These are phyloP conservation scores for Paramisgurnus dabryanus DNA, from an alignment of 2,113 vertebrate genomes.

Conservation along the genomic window DNA sequence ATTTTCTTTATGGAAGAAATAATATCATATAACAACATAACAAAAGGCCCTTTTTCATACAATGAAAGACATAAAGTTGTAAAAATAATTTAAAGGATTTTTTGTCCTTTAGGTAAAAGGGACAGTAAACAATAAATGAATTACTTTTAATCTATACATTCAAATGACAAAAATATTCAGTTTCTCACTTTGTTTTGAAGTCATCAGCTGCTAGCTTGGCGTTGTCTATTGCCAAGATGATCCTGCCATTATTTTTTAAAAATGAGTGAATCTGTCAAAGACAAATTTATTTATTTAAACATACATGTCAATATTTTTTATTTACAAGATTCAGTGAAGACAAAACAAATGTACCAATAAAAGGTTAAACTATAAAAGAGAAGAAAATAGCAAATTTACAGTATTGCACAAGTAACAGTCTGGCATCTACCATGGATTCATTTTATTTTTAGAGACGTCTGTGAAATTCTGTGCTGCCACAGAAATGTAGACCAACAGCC, in stretches of 20 bases:
- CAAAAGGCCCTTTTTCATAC: too few relatives aligned
- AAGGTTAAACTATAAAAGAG: background rate
- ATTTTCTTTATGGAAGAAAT: too few relatives aligned
- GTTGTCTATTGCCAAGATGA: constrained; percentile 81
- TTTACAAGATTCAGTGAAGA: too few relatives aligned
- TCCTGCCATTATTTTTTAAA: constrained; percentile 70
- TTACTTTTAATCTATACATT: background rate
- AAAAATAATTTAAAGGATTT: too few relatives aligned
- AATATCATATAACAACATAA: too few relatives aligned
- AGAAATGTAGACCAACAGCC: background rate
- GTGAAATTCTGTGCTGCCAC: background rate
- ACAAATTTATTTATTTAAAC: background rate
- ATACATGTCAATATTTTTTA: too few relatives aligned
- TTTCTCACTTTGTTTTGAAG: constrained; percentile 85
- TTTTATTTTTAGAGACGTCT: background rate
- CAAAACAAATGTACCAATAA: too few relatives aligned
- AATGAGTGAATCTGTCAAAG: constrained; percentile 67
- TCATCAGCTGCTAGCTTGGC: constrained; percentile 85
- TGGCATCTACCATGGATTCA: background rate
- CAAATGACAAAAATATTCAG: too few relatives aligned
- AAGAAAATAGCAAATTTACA: background rate
- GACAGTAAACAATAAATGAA: background rate
- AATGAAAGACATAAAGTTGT: too few relatives aligned
- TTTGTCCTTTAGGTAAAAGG: too few relatives aligned
- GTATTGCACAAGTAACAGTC: background rate